Evolutionary conservation across 2,888 invertebrate species (phyloP), one percentile per base, ranked within the genome.

Genomic region (Hydraecia micacea): DNA sequence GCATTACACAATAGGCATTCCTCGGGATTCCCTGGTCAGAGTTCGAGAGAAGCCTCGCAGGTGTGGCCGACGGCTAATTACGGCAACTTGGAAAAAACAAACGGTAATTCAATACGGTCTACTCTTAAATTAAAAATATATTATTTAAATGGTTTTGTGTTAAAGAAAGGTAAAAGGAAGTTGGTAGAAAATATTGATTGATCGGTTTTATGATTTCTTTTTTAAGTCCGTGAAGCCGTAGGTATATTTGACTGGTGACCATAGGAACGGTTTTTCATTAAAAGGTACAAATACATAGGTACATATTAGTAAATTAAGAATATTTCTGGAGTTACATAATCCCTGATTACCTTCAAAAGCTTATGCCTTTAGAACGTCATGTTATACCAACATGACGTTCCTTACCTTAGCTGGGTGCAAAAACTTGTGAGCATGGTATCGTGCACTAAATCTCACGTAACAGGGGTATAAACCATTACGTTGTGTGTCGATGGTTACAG

Each of bases 1-100:
- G 90, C 79, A 85, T 96, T 96, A 92, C 96, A 92, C 94, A 95
- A 93, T 91, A 90, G 84, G 93, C 96, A 95, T 88, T 93, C 72
- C 81, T 89, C 84, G 58, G 95, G 95, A 90, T 95, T 96, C 95
- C 91, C 87, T 94, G 96, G 96, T 95, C 96, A 95, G 94, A 96
- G 96, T 96, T 96, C 91, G 87, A 90, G 88, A 83, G 96, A 96
- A 96, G 93, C 96, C 96, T 70, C 84, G 86, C 90, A 93, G 93
- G 93, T 94, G 94, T 94, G 92, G 91, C 91, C 90, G 90, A 88
- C 80, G 90, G 90, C 92, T 96, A 96, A 96, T 96, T 96, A 94
- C 87, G 80, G 88, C 89, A 92, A 92, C 80, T 86, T 79, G 72
- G 80, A 91, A 91, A 90, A 89, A 90, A 91, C 89, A 88, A 89